Percentiles rank a stretch among this genome's conserved stretches.
phyloP scores from a whole-genome alignment of 2,797 vertebrate genomes.

The Notolabrus celidotus region DNA sequence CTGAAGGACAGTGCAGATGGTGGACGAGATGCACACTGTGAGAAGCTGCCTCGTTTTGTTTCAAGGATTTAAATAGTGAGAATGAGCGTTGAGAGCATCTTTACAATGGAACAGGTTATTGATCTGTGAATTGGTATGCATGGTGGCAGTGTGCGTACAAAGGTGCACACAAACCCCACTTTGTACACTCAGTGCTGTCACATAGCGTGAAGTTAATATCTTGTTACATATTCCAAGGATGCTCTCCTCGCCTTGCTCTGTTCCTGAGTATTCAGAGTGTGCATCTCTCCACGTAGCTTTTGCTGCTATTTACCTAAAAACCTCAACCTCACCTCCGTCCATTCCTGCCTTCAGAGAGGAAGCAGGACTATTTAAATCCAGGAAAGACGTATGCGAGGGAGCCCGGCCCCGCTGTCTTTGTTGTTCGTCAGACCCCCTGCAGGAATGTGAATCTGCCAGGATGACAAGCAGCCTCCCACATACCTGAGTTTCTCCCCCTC shows the following conservation, averaged over 20 bases:
- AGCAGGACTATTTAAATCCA: slow-evolving; percentile 78
- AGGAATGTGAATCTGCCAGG: slow-evolving; percentile 81
- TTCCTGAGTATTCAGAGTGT: slow-evolving; percentile 39
- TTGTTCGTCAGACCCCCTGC: slow-evolving; percentile 81
- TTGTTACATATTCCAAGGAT: slow-evolving; percentile 36
- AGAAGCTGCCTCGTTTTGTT: neutral
- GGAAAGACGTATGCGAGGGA: slow-evolving; percentile 68
- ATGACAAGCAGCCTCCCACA: slow-evolving; percentile 79
- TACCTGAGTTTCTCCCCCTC: slow-evolving; percentile 83
- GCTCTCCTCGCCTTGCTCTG: slow-evolving; percentile 26
- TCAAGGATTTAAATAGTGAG: neutral
- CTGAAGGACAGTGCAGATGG: slow-evolving; percentile 40
- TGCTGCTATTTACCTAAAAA: slow-evolving; percentile 63
- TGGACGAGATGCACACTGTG: slow-evolving; percentile 32
- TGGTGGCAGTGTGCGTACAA: slow-evolving; percentile 22
- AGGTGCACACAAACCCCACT: slow-evolving; percentile 27
- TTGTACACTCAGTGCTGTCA: slow-evolving; percentile 18
- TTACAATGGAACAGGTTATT: neutral
- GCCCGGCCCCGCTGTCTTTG: slow-evolving; percentile 64
- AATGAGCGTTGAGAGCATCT: neutral
- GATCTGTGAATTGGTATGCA: neutral
- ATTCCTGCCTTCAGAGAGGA: slow-evolving; percentile 49
- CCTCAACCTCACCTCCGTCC: slow-evolving; percentile 36
- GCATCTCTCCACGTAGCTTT: slow-evolving; percentile 32
- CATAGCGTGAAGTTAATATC: slow-evolving; percentile 18